Percentiles rank a stretch among this genome's conserved stretches.
Conservation (phyloP, 2,113 vertebrate genomes). For the Pontoporia blainvillei region DNA sequence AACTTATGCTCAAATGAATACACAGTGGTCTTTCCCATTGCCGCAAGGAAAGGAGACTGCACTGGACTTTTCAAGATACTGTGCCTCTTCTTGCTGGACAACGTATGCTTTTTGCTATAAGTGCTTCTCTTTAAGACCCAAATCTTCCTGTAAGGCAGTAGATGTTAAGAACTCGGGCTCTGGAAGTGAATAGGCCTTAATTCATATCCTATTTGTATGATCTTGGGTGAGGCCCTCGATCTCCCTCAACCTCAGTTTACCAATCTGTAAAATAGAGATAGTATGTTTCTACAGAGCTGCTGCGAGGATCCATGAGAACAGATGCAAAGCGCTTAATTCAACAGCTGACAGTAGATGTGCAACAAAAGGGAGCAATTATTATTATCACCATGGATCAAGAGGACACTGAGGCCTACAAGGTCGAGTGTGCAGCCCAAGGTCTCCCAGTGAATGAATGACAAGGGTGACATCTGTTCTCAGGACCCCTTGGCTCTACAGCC, state of each 20-base stretch:
- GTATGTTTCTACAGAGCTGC: not conserved
- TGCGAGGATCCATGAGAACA: not conserved
- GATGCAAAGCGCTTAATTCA: rapidly evolving
- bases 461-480: not conserved
- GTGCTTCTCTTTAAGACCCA: not conserved
- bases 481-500: not conserved
- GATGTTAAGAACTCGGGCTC: not conserved
- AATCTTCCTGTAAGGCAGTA: not conserved
- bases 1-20: not conserved
- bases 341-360: not conserved
- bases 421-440: rapidly evolving
- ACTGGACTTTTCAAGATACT: not conserved
- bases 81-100: not conserved
- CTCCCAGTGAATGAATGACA: rapidly evolving
- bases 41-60: not conserved
- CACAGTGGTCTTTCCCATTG: rapidly evolving
- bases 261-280: not conserved
- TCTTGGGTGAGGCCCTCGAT: not conserved
- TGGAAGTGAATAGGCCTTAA: not conserved
- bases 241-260: not conserved
- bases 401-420: not conserved
- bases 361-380: not conserved
- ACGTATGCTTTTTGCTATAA: rapidly evolving
- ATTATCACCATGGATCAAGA: rapidly evolving
- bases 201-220: not conserved